These are phyloP conservation scores for Phengaris arion DNA, from an alignment of 2,888 invertebrate species.

Conservation along the genomic window DNA sequence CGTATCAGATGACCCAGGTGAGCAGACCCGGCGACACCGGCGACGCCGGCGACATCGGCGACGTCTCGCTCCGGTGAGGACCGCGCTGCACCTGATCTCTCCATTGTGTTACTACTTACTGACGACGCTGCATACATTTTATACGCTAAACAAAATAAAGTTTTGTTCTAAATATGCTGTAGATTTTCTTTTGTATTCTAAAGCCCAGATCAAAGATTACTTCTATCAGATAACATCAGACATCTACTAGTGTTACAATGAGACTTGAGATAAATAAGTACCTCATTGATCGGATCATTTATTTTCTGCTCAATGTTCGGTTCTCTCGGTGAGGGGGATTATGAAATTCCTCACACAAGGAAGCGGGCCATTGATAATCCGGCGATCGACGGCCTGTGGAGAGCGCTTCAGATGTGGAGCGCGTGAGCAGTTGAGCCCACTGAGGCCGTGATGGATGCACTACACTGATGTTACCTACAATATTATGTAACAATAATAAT, in stretches of 20 bases:
- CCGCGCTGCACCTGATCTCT: constrained; percentile 2
- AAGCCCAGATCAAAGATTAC: not conserved
- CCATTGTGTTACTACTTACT: not conserved
- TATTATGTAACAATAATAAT: no score
- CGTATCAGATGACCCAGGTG: constrained; percentile 14
- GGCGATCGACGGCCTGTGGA: not conserved
- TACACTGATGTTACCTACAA: not conserved
- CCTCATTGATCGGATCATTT: not conserved
- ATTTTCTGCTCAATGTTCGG: not conserved
- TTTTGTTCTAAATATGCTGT: not conserved
- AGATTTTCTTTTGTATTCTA: not conserved
- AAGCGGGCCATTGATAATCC: constrained; percentile 8
- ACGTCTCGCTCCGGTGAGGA: not conserved
- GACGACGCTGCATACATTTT: not conserved
- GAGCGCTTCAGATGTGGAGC: constrained; percentile 4
- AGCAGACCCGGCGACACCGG: not conserved
- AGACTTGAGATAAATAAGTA: not conserved
- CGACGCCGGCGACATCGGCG: not conserved
- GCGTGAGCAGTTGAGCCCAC: not conserved
- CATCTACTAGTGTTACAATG: no score
- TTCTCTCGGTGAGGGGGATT: not conserved
- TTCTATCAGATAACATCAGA: not conserved
- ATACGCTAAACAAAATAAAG: not conserved
- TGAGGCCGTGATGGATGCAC: not conserved
- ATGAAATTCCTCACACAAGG: not conserved